Evolutionary conservation across 2,797 vertebrate species (phyloP), one percentile per base, ranked within the genome.

Genomic region (Sebastes ruberrimus): DNA sequence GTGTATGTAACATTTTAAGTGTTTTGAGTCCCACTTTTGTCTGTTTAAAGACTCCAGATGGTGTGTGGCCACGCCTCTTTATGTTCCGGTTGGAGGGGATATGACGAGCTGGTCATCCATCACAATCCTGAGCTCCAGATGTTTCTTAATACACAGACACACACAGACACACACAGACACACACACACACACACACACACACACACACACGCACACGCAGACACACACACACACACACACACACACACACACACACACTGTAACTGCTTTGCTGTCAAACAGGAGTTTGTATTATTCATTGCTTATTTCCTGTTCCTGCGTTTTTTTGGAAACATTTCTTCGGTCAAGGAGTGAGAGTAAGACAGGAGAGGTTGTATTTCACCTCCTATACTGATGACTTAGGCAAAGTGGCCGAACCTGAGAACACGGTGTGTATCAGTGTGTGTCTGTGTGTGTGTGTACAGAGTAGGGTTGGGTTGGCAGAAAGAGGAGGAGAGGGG

Each of bases 321-420:
- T 49, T 49, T 49, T 80, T 67, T 63, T 23, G 11, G 6, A 25
- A 27, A 52, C 23, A 11, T 56, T 76, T 74, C 46, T n/a, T 60
- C 2, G 2, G 56, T 72, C n/a, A 62, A 73, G 25, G n/a, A 60
- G 10, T 56, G 10, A 65, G 38, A 55, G 35, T 69, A 65, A 69
- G 23, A 61, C 46, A 23, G 4, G 30, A 69, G 42, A 64, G 73
- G 63, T 85, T 66, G 33, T 77, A 80, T 87, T 87, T 88, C 81
- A 86, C 60, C 46, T 82, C 23, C 18, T 49, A 49, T 27, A 46
- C 68, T 84, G 71, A 82, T 83, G 82, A 83, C 57, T 78, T 52
- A 35, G 66, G 53, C 14, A 81, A 85, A 74, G 59, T 14, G 42
- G 8, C 33, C 20, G 66, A 86, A 83, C 68, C 42, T 78, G 80